Percentiles rank a stretch among this genome's conserved stretches.
These are phyloP conservation scores for Teinopalpus imperialis DNA, from an alignment of 2,888 invertebrate genomes.

Conservation along the genomic window DNA sequence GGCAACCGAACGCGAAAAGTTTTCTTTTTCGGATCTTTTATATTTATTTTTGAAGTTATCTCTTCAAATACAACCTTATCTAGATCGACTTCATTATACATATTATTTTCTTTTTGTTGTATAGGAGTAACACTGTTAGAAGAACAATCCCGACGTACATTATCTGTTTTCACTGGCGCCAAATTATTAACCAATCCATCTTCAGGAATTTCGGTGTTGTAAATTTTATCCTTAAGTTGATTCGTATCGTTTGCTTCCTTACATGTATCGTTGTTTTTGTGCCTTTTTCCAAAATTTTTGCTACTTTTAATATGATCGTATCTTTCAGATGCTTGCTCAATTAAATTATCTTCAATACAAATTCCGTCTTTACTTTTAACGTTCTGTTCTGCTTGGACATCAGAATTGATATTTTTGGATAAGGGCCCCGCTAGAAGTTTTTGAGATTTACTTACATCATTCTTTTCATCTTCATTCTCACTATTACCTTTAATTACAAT, in stretches of 20 bases:
- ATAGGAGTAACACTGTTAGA: no score
- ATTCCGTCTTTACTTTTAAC: no score
- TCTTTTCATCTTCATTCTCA: constrained; percentile 3
- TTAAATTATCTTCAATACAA: background rate
- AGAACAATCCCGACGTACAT: background rate
- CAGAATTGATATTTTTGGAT: background rate
- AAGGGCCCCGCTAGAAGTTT: background rate
- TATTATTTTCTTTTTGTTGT: background rate
- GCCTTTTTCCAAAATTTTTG: no score
- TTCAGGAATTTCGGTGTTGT: background rate
- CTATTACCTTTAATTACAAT: background rate
- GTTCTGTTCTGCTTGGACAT: no score
- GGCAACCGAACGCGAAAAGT: constrained; percentile 53
- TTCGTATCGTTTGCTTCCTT: background rate
- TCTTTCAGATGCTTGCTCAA: background rate
- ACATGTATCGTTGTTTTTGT: no score
- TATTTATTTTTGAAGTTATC: constrained; percentile 33
- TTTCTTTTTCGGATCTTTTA: constrained; percentile 42
- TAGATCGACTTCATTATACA: background rate
- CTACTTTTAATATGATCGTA: background rate
- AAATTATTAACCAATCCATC: background rate
- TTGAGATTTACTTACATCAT: constrained; percentile 1
- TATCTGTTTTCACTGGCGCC: background rate
- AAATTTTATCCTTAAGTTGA: background rate
- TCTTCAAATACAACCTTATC: constrained; percentile 40